These are phyloP conservation scores for Dicrostonyx torquatus DNA, from an alignment of 2,797 vertebrate species.

Conservation along the genomic window DNA sequence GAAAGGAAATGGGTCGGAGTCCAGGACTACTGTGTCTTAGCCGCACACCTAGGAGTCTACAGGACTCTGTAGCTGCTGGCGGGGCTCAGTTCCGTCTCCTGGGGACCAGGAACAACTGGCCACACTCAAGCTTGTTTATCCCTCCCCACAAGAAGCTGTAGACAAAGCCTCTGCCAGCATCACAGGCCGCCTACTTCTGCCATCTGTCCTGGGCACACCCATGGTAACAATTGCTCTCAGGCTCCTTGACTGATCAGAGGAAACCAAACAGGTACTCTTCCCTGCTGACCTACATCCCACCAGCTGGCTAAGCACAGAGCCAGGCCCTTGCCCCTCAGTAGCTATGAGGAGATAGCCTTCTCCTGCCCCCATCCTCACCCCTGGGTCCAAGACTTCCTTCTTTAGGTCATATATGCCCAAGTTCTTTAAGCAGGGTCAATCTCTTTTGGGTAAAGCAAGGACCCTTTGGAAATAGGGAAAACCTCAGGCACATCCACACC, in stretches of 20 bases:
- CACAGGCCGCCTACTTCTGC: background rate
- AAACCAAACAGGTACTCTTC: background rate
- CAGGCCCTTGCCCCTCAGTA: background rate
- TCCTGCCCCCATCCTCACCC: background rate
- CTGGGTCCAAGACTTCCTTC: background rate
- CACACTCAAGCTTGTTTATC: background rate
- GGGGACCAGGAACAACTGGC: background rate
- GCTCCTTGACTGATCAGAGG: background rate
- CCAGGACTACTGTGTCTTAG: background rate
- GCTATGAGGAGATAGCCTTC: background rate
- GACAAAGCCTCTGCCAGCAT: background rate
- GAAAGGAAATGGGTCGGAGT: background rate
- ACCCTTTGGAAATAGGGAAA: background rate
- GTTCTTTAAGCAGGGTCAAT: background rate
- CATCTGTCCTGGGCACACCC: background rate
- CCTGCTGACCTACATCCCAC: background rate
- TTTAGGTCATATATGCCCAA: background rate
- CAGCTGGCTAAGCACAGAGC: background rate
- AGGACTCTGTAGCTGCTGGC: background rate
- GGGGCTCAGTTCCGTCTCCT: background rate
- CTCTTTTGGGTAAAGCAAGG: background rate
- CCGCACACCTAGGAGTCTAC: background rate
- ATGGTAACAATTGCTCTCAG: background rate
- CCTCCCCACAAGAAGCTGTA: background rate
- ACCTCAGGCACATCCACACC: background rate